Evolutionary conservation across 2,888 invertebrate genomes (phyloP), one percentile per base, ranked within the genome.

Genomic region (Drosophila picticornis): DNA sequence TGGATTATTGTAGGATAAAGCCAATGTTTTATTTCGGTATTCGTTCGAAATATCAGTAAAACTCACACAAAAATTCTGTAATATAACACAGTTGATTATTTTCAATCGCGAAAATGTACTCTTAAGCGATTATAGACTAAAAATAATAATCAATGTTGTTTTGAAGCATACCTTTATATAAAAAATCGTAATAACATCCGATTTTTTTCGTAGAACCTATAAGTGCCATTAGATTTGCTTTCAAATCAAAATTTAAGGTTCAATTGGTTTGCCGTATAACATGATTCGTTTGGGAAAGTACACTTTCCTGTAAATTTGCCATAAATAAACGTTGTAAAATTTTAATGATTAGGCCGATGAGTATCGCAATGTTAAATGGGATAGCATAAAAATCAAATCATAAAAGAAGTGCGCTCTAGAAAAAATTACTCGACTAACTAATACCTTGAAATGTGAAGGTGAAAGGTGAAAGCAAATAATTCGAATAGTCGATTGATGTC

Each of bases 301-400:
- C 6, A 31, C 36, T 22, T 68, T 53, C n/a, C 19, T 13, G 29
- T 31, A n/a, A 25, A 25, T 22, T 3, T 52, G 36, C 11, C 29
- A 32, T 1, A 36, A 71, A 59, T 55, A 40, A 63, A 63, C 61
- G n/a, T 32, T 50, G 53, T 38, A 59, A 66, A 22, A 40, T 22
- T 11, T 11, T 6, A 31, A 31, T 32, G 34, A 19, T 7, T 59
- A 72, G 50, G 50, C 32, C 32, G 10, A 36, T 61, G 50, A 51
- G 51, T 67, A 59, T 58, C 52, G 22, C 53, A 63, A 34, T 71
- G n/a, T 36, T 64, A 27, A 56, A 46, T 29, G 34, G 38, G 60
- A 48, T 76, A 63, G 52, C 40, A 76, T 76, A 73, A 80, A 80
- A 63, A 13, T 31, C 40, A 52, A 57, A 43, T 60, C n/a, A 55